Evolutionary conservation across 2,113 vertebrate genomes (phyloP).

Genomic region (Rhombomys opimus): DNA sequence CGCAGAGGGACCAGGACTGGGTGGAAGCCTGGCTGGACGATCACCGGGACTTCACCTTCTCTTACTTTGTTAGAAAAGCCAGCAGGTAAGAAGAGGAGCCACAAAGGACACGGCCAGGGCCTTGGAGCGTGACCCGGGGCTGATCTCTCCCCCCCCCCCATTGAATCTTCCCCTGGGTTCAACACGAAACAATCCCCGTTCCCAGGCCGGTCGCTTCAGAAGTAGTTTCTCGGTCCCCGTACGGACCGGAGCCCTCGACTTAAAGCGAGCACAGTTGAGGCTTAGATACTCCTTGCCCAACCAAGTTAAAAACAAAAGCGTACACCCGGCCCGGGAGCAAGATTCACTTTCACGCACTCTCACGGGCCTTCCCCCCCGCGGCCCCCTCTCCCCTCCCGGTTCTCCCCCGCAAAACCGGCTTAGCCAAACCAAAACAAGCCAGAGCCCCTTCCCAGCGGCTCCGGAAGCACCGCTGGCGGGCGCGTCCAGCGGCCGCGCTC

Average conservation of each 20-base stretch:
- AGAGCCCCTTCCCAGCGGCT: constrained; percentile 64
- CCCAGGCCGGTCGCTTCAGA: constrained; percentile 2
- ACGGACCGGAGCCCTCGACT: background rate
- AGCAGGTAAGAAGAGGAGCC: constrained; percentile 89
- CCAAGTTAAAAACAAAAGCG: constrained; percentile 62
- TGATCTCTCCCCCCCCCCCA: background rate
- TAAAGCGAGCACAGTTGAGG: background rate
- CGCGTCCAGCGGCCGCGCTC: constrained; percentile 32
- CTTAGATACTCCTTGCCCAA: background rate
- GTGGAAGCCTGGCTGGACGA: constrained; percentile 98
- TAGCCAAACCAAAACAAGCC: constrained; percentile 35
- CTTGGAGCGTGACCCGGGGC: background rate
- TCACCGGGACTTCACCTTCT: constrained; percentile 92
- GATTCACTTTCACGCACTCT: background rate
- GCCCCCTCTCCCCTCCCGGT: background rate
- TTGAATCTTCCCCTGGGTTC: background rate
- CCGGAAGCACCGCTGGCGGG: constrained; percentile 65
- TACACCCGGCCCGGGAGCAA: background rate
- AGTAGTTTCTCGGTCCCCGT: background rate
- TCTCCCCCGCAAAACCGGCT: background rate
- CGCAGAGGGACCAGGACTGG: constrained; percentile 85
- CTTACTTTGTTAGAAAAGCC: constrained; percentile 96
- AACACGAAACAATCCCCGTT: background rate
- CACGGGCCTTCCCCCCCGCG: background rate
- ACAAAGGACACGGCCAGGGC: background rate